Percentiles rank a stretch among this genome's conserved stretches.
These are phyloP conservation scores for Hylia prasina DNA, from an alignment of 2,113 vertebrate species.

Conservation along the genomic window DNA sequence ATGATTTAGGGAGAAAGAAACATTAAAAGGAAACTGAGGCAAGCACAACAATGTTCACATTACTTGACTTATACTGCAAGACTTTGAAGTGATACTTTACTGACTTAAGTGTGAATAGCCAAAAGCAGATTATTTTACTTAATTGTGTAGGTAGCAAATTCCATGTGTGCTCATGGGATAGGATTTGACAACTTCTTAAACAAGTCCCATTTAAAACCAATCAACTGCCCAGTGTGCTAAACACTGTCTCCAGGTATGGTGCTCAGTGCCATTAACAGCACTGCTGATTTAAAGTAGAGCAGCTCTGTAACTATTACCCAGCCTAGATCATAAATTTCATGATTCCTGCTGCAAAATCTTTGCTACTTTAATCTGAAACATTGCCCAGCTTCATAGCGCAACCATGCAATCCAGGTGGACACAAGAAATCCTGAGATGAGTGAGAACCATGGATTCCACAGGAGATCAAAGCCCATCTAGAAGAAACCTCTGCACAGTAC, in stretches of 20 bases:
- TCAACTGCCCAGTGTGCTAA: background rate
- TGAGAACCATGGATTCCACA: background rate
- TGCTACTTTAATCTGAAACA: background rate
- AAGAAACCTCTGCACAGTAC: background rate
- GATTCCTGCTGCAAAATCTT: background rate
- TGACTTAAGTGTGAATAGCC: background rate
- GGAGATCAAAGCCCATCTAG: background rate
- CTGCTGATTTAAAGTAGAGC: background rate
- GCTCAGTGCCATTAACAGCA: background rate
- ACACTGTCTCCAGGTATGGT: background rate
- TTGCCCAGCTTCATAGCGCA: background rate
- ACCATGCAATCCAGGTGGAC: background rate
- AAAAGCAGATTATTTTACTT: background rate
- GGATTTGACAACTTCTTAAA: background rate
- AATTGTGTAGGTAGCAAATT: background rate
- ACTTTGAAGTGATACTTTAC: background rate
- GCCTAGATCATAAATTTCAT: background rate
- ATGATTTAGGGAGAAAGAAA: background rate
- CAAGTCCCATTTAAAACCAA: background rate
- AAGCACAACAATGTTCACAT: background rate
- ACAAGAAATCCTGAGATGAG: background rate
- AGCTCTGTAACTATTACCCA: background rate
- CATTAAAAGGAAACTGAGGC: background rate
- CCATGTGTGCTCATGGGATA: background rate
- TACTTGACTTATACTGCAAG: background rate